Base-by-base conservation (phyloP, 2,797 vertebrate species). In the Taenioides sp. region DNA sequence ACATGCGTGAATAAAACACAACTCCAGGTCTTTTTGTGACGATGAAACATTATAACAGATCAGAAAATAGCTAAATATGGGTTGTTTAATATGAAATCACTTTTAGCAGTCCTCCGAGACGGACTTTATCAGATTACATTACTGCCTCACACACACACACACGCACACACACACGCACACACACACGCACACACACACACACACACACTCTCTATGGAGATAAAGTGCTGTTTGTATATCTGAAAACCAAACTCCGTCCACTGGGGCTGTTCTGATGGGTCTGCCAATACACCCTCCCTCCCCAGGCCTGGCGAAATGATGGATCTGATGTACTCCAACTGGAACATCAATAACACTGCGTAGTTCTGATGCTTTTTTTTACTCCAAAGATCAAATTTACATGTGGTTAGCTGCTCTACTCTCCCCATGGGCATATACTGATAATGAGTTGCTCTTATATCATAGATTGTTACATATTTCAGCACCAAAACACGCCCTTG, bases 51-150 rank as follows among this genome's bases (percentile, higher is more conserved):
- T 37, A 9, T 2, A 37, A 37, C 34, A 10, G 7, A 10, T 37
- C 7, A 37, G 34, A 37, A 37, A 37, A 37, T 37, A 37, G 34
- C 34, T 7, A 37, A 37, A 37, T 37, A 37, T 10, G 34, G 34
- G 34, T 9, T 1, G 1, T 9, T 10, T 37, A 22, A 12, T 23
- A 40, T 5, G 14, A 23, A 6, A 43, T 47, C n/a, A 12, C 4
- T 23, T 64, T 6, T 3, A 22, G 17, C 61, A 7, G 16, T 25
- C 11, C 50, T 25, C 47, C 52, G 43, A 49, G 47, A 43, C 66
- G 40, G 20, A 12, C 62, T 61, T 74, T 22, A 78, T 77, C 65
- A 50, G 65, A 72, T 76, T 75, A 76, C 37, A 70, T 1, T 18
- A 25, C 54, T 60, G 64, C 52, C 34, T 22, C 16, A 27, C 23